phyloP scores from a whole-genome alignment of 2,113 vertebrate genomes.

The Capreolus pygargus region DNA sequence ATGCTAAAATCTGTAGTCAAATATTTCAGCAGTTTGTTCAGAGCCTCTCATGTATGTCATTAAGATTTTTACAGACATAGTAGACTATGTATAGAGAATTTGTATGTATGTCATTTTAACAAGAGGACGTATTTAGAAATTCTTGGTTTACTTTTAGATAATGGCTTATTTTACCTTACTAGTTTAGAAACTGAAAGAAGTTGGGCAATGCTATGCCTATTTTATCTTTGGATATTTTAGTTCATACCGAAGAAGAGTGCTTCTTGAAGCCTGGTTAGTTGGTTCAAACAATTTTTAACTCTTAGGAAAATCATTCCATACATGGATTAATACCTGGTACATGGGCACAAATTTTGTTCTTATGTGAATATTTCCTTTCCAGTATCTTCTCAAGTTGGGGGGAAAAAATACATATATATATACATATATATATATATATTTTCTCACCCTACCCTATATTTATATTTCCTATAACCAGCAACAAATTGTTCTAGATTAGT shows the following conservation, averaged over 20 bases:
- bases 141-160: neutral
- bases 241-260: neutral
- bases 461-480: neutral
- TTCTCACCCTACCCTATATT: neutral
- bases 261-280: neutral
- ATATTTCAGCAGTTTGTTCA: neutral
- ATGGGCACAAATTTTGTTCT: conserved; percentile 23
- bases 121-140: neutral
- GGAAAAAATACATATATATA: neutral
- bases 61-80: neutral
- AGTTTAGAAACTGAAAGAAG: neutral
- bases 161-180: neutral
- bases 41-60: neutral
- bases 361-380: neutral
- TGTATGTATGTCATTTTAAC: neutral
- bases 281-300: conserved; percentile 5
- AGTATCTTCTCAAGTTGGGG: neutral
- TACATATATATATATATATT: neutral
- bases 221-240: neutral
- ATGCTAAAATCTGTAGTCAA: neutral
- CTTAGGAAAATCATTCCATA: conserved; percentile 16
- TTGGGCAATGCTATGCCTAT: neutral
- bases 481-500: neutral
- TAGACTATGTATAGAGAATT: neutral
- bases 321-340: neutral